Percentiles rank a stretch among this genome's conserved stretches.
Conservation (phyloP, 2,888 invertebrate species). For the Gerosis bhagava region DNA sequence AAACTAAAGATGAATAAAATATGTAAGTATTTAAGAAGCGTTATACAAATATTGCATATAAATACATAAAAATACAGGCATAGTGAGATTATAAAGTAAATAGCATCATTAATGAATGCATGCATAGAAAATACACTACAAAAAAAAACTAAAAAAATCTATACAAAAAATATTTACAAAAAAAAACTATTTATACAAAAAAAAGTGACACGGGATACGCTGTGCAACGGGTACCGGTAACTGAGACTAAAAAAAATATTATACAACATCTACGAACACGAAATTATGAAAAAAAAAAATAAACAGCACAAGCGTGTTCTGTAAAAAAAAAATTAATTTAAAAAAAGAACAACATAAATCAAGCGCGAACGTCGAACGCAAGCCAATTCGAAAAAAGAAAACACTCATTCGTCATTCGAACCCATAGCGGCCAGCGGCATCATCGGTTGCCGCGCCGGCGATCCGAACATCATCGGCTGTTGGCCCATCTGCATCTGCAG, state of each 20-base stretch:
- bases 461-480: slow-evolving; percentile 71
- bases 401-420: slow-evolving; percentile 50
- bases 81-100: too few relatives aligned
- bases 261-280: slow-evolving; percentile 2
- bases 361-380: slow-evolving; percentile 18
- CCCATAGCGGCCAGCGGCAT: slow-evolving; percentile 77
- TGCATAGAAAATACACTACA: neutral
- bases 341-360: neutral
- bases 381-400: too few relatives aligned
- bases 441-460: slow-evolving; percentile 71
- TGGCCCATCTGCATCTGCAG: slow-evolving; percentile 45
- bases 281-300: too few relatives aligned
- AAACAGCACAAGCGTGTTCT: slow-evolving; percentile 38
- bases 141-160: slow-evolving; percentile 3
- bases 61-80: too few relatives aligned
- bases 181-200: neutral
- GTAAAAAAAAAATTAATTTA: slow-evolving; percentile 30
- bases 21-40: too few relatives aligned
- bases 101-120: too few relatives aligned
- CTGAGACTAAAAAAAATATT: too few relatives aligned
- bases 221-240: slow-evolving; percentile 9
- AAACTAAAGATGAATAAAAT: too few relatives aligned
- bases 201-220: slow-evolving; percentile 7
- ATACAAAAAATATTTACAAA: slow-evolving; percentile 7
- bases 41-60: too few relatives aligned